Conservation (phyloP, 1,140 invertebrate species). For the Panagrolaimus sp. region DNA sequence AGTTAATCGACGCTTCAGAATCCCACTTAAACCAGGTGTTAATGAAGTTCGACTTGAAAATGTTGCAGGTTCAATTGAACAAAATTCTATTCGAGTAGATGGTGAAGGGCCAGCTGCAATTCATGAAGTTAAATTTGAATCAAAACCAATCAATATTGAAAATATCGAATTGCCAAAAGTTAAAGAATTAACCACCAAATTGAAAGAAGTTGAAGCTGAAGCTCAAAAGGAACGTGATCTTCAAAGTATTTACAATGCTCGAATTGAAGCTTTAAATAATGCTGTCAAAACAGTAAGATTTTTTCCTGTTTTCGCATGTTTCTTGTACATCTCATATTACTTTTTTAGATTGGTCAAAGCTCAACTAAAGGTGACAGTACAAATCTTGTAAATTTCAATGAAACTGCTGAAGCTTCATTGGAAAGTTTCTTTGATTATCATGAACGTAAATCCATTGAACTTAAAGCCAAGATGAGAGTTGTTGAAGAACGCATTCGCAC, state of each 20-base stretch:
- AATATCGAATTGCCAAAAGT: constrained; percentile 42
- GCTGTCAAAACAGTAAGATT: neutral
- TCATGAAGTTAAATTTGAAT: constrained; percentile 54
- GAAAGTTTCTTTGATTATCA: constrained; percentile 23
- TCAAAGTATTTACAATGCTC: constrained; percentile 1
- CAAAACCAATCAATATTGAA: neutral
- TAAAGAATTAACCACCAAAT: neutral
- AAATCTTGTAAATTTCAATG: neutral
- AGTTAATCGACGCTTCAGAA: constrained; percentile 34
- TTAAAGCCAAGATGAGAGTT: constrained; percentile 13
- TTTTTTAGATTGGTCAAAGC: neutral
- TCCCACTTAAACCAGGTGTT: constrained; percentile 30
- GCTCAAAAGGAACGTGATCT: neutral
- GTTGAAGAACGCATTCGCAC: neutral
- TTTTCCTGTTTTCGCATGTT: neutral
- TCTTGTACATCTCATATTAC: neutral
- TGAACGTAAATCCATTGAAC: constrained; percentile 12
- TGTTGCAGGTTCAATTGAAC: constrained; percentile 25
- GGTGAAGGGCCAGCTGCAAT: constrained; percentile 59
- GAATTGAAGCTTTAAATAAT: constrained; percentile 22
- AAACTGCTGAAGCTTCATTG: neutral
- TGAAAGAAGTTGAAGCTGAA: constrained; percentile 18
- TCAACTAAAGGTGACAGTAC: neutral
- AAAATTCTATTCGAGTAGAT: constrained; percentile 56
- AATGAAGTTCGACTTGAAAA: constrained; percentile 49